Percentiles rank a stretch among this genome's conserved stretches.
These are phyloP conservation scores for Cromileptes altivelis DNA, from an alignment of 2,113 vertebrate species.

Conservation along the genomic window DNA sequence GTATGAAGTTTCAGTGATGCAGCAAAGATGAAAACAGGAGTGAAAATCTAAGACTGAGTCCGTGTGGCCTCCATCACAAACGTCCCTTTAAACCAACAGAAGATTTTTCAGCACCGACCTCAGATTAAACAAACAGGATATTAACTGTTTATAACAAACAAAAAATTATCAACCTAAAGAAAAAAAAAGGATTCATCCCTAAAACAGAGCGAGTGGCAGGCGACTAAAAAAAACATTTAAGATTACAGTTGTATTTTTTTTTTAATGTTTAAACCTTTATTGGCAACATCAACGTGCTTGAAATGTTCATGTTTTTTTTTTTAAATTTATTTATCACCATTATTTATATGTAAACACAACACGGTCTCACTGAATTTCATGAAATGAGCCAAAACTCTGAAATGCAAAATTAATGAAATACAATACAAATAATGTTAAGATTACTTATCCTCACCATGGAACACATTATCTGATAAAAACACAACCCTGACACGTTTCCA, in stretches of 20 bases:
- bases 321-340: constrained; percentile 40
- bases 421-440: constrained; percentile 1
- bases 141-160: background rate
- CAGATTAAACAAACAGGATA: constrained; percentile 7
- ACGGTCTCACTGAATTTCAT: constrained; percentile 43
- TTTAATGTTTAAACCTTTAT: constrained; percentile 23
- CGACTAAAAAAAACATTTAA: constrained; percentile 13
- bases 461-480: constrained; percentile 22
- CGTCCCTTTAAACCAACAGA: constrained; percentile 32
- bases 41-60: constrained; percentile 40
- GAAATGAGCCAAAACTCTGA: constrained; percentile 50
- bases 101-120: constrained; percentile 22
- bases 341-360: constrained; percentile 51
- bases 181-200: background rate
- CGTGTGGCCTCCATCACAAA: constrained; percentile 7
- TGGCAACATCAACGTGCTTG: constrained; percentile 46
- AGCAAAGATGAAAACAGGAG: constrained; percentile 49
- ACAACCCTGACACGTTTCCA: constrained; percentile 13
- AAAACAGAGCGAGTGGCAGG: constrained; percentile 20
- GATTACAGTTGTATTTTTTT: constrained; percentile 2
- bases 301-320: constrained; percentile 30
- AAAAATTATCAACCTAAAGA: background rate
- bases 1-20: constrained; percentile 47
- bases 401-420: constrained; percentile 31
- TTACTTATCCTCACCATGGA: constrained; percentile 22